phyloP scores from a whole-genome alignment of 2,888 invertebrate genomes.

The Nowickia ferox region DNA sequence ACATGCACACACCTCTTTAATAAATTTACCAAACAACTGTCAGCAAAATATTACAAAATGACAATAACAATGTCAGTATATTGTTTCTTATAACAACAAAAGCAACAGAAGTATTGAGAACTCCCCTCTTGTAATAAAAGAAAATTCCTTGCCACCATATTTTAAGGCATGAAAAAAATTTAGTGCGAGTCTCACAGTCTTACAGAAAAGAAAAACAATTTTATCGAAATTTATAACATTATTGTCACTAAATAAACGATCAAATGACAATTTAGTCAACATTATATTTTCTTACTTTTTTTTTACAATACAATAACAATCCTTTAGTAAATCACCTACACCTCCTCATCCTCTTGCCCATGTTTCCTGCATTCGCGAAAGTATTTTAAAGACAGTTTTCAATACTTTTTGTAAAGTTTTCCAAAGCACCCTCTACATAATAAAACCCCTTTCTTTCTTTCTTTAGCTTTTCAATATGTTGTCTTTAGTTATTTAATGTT shows the following conservation, averaged over 20 bases:
- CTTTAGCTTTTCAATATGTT: constrained; percentile 70
- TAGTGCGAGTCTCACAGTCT: neutral
- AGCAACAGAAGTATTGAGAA: constrained; percentile 50
- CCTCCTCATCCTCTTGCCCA: neutral
- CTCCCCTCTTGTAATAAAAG: constrained; percentile 38
- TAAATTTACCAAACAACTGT: constrained; percentile 71
- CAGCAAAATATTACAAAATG: constrained; percentile 65
- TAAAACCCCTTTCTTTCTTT: constrained; percentile 53
- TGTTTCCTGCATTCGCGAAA: neutral
- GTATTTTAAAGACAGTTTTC: constrained; percentile 52
- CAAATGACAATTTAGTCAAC: constrained; percentile 81
- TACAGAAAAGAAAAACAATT: constrained; percentile 32
- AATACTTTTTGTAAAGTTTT: constrained; percentile 49
- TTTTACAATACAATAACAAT: constrained; percentile 56
- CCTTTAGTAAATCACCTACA: constrained; percentile 62
- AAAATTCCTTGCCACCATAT: constrained; percentile 41
- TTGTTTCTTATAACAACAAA: constrained; percentile 32
- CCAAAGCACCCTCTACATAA: constrained; percentile 29
- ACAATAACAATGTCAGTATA: constrained; percentile 60
- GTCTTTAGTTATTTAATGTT: constrained; percentile 57
- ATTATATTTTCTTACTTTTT: constrained; percentile 32
- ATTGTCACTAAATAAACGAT: constrained; percentile 82
- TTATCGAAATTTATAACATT: constrained; percentile 75
- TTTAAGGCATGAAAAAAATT: constrained; percentile 27
- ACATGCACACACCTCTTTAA: constrained; percentile 61